A percentile compares a stretch with the other conserved stretches of the same genome.
phyloP scores from a whole-genome alignment of 2,113 vertebrate genomes.

The Phodopus roborovskii region DNA sequence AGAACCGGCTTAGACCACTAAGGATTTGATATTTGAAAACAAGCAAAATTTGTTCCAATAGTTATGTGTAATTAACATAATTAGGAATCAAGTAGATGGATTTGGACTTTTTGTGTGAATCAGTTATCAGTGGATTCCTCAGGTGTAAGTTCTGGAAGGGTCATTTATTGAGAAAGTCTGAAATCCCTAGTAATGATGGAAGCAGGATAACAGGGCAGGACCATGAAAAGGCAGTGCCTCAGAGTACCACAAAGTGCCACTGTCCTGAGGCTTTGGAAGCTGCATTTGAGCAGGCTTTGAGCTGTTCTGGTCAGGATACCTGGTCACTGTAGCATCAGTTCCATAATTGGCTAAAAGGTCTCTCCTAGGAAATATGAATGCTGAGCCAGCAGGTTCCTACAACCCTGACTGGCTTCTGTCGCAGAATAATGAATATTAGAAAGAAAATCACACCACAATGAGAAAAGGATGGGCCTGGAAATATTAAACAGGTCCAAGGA shows the following conservation, averaged over 20 bases:
- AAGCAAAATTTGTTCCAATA: not conserved
- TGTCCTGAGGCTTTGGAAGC: not conserved
- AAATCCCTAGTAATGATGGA: not conserved
- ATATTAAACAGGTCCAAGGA: not conserved
- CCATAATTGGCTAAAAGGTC: rapidly evolving
- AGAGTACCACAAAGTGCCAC: not conserved
- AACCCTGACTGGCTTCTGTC: not conserved
- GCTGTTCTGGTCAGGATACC: not conserved
- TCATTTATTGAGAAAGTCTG: not conserved
- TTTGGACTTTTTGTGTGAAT: not conserved
- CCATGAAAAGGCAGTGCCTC: not conserved
- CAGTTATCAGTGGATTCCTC: not conserved
- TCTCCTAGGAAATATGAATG: not conserved
- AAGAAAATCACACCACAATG: not conserved
- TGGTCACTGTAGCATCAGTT: not conserved
- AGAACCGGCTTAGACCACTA: not conserved
- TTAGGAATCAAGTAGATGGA: not conserved
- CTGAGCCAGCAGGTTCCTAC: no score
- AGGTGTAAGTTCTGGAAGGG: not conserved
- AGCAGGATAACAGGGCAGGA: not conserved
- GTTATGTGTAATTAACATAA: not conserved
- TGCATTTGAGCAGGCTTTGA: not conserved
- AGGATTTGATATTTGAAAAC: not conserved
- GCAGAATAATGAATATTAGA: not conserved
- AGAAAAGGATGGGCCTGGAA: not conserved